phyloP scores from a whole-genome alignment of 2,888 invertebrate genomes.

The Alcis repandata region DNA sequence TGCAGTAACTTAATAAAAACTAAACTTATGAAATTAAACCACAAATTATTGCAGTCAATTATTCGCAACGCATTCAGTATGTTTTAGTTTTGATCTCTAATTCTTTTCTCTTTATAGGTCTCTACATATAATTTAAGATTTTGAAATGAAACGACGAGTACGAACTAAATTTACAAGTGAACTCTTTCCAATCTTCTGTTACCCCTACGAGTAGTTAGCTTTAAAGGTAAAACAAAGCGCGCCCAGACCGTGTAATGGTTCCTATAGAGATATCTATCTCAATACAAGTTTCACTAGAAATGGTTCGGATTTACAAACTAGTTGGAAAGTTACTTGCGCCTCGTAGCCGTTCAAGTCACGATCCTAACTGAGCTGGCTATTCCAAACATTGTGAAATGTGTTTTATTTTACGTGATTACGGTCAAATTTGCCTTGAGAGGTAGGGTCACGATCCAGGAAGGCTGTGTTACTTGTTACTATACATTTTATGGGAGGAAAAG shows the following conservation, averaged over 20 bases:
- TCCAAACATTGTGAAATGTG: constrained; percentile 25
- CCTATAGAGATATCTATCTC: constrained; percentile 53
- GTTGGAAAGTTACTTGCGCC: constrained; percentile 74
- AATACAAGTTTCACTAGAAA: constrained; percentile 63
- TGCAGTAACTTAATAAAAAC: too few species aligned
- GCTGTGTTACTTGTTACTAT: constrained; percentile 41
- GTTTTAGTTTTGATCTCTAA: too few species aligned
- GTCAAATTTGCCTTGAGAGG: constrained; percentile 20
- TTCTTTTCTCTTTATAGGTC: too few species aligned
- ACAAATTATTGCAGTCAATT: too few species aligned
- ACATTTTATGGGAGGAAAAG: constrained; percentile 40
- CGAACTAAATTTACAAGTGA: not conserved
- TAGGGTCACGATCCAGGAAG: constrained; percentile 37
- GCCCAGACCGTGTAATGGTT: constrained; percentile 35
- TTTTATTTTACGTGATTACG: constrained; percentile 34
- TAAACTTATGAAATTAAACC: too few species aligned
- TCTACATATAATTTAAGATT: too few species aligned
- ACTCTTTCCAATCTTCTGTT: not conserved
- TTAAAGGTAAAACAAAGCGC: constrained; percentile 19
- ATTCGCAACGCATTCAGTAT: too few species aligned
- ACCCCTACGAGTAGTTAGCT: not conserved
- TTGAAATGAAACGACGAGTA: not conserved
- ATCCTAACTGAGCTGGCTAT: constrained; percentile 41
- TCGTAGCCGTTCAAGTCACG: constrained; percentile 61
- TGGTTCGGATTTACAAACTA: constrained; percentile 72